Percentiles rank a stretch among this genome's conserved stretches.
Evolutionary conservation across 92 coral and sea anemone species (phyloP).

Genomic region (Blastomussa wellsi): DNA sequence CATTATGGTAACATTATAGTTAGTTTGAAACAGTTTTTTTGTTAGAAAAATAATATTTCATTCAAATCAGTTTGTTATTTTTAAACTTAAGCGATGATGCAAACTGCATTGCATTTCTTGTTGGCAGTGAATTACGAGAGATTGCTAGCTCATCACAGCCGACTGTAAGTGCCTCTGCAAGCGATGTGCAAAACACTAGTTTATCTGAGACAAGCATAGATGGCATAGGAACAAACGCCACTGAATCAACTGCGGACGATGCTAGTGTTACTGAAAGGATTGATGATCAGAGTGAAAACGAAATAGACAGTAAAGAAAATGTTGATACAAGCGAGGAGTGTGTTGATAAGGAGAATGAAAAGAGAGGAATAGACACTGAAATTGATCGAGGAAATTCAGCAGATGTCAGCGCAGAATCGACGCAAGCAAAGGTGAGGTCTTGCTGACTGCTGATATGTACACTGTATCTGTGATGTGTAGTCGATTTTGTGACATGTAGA

Average conservation of each 20-base stretch:
- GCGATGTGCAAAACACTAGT: constrained; percentile 7
- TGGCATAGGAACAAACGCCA: too few species aligned
- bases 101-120: neutral
- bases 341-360: neutral
- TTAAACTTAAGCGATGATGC: neutral
- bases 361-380: neutral
- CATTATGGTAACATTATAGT: too few species aligned
- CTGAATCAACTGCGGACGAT: neutral
- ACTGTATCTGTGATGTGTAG: neutral
- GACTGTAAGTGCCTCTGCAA: neutral
- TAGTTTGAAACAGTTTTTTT: too few species aligned
- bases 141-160: constrained; percentile 6
- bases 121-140: constrained; percentile 30
- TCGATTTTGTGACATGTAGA: neutral
- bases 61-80: too few species aligned
- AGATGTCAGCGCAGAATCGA: neutral
- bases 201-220: constrained; percentile 5
- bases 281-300: neutral
- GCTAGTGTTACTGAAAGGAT: neutral
- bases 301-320: neutral
- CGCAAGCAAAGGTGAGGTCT: constrained; percentile 1
- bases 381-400: neutral
- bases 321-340: neutral
- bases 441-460: neutral
- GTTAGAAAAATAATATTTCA: too few species aligned